A percentile compares a stretch with the other conserved stretches of the same genome.
Evolutionary conservation across 2,888 invertebrate genomes (phyloP).

Genomic region (Ormyrus thymus): DNA sequence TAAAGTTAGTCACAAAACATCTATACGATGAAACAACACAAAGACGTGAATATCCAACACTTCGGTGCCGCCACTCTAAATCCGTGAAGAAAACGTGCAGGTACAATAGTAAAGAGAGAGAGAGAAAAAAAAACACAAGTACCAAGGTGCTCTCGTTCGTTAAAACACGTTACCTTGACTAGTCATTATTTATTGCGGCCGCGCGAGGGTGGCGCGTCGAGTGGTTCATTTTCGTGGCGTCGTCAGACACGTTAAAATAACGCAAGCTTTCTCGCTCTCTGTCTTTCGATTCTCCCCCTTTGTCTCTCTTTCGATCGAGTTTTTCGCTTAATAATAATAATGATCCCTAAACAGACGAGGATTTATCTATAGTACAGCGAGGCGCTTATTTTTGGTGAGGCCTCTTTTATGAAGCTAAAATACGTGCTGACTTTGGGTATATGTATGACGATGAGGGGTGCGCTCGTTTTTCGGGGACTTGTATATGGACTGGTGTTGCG

Average conservation of each 20-base stretch:
- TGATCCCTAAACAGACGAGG: constrained; percentile 34
- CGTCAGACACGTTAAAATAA: not conserved
- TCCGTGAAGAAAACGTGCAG: too few species aligned
- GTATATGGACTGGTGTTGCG: too few species aligned
- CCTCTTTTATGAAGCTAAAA: not conserved
- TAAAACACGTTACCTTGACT: constrained; percentile 55
- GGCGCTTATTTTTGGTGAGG: not conserved
- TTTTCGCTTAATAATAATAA: constrained; percentile 10
- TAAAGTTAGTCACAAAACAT: too few species aligned
- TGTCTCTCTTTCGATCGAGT: constrained; percentile 10
- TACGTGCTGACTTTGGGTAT: not conserved
- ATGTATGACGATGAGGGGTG: not conserved
- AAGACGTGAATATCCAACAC: too few species aligned
- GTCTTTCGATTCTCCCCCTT: constrained; percentile 3
- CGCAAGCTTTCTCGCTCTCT: constrained; percentile 4
- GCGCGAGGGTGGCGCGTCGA: constrained; percentile 56
- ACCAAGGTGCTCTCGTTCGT: constrained; percentile 8
- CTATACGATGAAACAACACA: too few species aligned
- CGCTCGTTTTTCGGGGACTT: too few species aligned
- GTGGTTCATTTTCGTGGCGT: constrained; percentile 40
- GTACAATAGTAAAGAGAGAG: too few species aligned
- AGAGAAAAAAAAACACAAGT: too few species aligned
- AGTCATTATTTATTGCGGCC: constrained; percentile 50
- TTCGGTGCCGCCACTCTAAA: too few species aligned
- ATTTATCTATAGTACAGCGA: not conserved